Evolutionary conservation across 2,797 vertebrate genomes (phyloP).

Genomic region (Sebastes minor): DNA sequence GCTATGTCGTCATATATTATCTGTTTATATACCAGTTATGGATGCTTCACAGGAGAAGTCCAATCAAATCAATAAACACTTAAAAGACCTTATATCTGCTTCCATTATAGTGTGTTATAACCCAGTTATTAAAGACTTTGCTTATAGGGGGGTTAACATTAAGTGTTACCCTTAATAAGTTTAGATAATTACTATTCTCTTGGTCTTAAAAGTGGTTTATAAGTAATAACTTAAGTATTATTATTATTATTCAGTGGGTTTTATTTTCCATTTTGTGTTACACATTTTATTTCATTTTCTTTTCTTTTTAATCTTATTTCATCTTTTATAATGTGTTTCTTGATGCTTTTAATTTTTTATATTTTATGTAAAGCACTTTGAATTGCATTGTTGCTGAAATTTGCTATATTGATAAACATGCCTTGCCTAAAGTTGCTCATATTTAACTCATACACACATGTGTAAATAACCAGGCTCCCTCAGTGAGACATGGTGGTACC

Average conservation of each 20-base stretch:
- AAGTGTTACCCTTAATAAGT: background rate
- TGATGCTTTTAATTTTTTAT: no score
- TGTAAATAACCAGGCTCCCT: background rate
- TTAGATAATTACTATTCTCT: background rate
- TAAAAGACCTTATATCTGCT: background rate
- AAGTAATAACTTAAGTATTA: no score
- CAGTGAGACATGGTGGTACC: background rate
- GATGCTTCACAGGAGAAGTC: background rate
- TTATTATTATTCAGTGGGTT: no score
- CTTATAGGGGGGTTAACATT: background rate
- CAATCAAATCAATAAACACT: background rate
- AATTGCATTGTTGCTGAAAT: no score
- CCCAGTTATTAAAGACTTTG: accelerated
- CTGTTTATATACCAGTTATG: background rate
- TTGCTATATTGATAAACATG: no score
- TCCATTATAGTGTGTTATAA: no score
- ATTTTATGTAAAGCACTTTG: no score
- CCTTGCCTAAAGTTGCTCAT: background rate
- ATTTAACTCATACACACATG: background rate
- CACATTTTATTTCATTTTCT: accelerated
- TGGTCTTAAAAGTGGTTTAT: no score
- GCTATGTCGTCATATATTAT: accelerated
- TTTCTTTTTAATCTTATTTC: no score
- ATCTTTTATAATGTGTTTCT: no score
- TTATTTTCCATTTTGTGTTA: no score